Base-by-base conservation (phyloP, 2,797 vertebrate genomes). In the Prionace glauca region DNA sequence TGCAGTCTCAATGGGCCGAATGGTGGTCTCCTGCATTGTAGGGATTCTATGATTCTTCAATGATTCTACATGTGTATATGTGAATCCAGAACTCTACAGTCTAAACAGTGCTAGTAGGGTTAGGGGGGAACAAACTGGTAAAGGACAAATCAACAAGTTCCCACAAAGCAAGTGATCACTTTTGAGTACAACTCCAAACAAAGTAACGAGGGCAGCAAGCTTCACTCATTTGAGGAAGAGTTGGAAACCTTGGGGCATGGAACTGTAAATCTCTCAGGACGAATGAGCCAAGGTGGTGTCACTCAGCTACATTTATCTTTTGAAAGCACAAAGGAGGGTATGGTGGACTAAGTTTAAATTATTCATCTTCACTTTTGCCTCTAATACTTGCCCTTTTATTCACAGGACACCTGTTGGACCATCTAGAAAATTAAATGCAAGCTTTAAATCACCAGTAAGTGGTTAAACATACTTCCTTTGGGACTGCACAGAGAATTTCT, bases 371-470 rank as follows among this genome's bases (percentile, higher is more conserved):
- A 0, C 3, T 45, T 29, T 72, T 14, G 18, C 1, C 22, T 71
- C 65, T 69, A 69, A 94, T 71, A 50, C 29, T 20, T 74, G 11
- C 0, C 91, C 72, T 62, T 72, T 50, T 41, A 29, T 60, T 72
- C 41, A n/a, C 93, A 95, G 93, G 50, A 56, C 93, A 56, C 69
- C 71, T 32, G 24, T 77, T 77, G 71, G 41, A 74, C 26, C 45
- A 32, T 74, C 12, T 26, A 95, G 71, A 77, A 77, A 77, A 20
- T 32, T 95, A 50, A 95, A 95, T 20, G 71, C 71, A 77, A 77
- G 93, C 41, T 95, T 95, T 50, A 77, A 74, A 3, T 60, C 93
- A 29, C 93, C 93, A n/a, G 93, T 95, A 65, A 95, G 93, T 32
- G 26, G 29, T 56, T 77, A 36, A 92, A 69, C 7, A 24, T 12